phyloP scores from a whole-genome alignment of 2,797 vertebrate genomes.

The Anguilla megastoma region DNA sequence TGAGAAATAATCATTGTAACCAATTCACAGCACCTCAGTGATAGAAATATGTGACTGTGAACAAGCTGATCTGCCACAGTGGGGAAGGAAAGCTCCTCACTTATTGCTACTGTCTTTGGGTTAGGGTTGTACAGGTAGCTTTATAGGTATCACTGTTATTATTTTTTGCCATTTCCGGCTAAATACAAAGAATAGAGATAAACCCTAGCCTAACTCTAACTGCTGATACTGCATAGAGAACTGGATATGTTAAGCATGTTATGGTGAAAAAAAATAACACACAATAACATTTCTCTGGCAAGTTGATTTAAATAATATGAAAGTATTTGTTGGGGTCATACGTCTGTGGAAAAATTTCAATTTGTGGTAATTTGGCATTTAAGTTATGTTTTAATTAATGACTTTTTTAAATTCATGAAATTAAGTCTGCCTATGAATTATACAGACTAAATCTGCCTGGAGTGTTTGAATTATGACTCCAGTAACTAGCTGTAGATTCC shows the following conservation, averaged over 20 bases:
- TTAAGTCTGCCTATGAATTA: neutral
- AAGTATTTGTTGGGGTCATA: neutral
- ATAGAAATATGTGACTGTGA: neutral
- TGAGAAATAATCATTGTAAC: too few species aligned
- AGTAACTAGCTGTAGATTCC: neutral
- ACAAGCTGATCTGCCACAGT: neutral
- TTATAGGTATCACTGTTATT: too few species aligned
- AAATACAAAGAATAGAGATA: neutral
- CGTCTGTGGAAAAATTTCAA: neutral
- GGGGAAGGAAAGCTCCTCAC: neutral
- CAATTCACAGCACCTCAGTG: neutral
- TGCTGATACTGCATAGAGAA: too few species aligned
- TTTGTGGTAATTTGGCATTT: neutral
- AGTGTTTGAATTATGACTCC: neutral
- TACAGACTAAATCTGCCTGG: neutral
- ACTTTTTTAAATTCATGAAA: neutral
- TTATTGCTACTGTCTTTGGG: neutral
- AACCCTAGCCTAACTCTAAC: too few species aligned
- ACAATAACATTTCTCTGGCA: neutral
- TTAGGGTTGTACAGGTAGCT: neutral
- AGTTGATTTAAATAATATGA: neutral
- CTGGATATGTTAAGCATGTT: neutral
- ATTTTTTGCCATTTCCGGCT: neutral
- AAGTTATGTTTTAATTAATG: neutral
- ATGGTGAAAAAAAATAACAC: neutral